phyloP scores from a whole-genome alignment of 2,113 vertebrate species.

The Heterotis niloticus region DNA sequence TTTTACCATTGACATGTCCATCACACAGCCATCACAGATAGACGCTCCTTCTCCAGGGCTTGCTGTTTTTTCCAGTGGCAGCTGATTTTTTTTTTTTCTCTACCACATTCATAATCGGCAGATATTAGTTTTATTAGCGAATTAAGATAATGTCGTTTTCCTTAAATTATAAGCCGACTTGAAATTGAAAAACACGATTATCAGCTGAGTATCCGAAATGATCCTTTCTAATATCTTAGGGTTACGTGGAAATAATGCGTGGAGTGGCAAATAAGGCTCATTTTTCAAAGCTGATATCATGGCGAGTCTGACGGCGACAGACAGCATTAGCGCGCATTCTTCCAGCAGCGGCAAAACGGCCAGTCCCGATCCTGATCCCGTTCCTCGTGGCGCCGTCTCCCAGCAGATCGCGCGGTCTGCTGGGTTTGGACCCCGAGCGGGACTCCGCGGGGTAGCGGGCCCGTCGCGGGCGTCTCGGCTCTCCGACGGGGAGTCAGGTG shows the following conservation, averaged over 20 bases:
- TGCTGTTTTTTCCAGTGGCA: neutral
- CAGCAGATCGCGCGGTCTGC: neutral
- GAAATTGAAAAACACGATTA: neutral
- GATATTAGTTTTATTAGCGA: slow-evolving; percentile 1
- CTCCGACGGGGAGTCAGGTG: slow-evolving; percentile 35
- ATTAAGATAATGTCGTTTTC: slow-evolving; percentile 1
- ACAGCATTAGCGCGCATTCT: neutral
- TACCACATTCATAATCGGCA: neutral
- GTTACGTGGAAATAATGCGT: neutral
- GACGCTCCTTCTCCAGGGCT: too few species aligned
- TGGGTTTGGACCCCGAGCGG: slow-evolving; percentile 10
- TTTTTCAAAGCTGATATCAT: neutral
- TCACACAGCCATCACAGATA: too few species aligned
- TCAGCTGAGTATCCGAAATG: neutral
- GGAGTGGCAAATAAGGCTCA: neutral
- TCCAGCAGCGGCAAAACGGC: neutral
- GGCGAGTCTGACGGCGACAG: neutral
- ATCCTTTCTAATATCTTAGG: neutral
- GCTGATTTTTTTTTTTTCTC: neutral
- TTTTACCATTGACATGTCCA: too few species aligned
- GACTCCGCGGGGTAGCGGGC: neutral
- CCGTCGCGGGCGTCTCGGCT: slow-evolving; percentile 8
- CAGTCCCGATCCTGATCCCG: neutral
- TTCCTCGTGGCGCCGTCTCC: neutral
- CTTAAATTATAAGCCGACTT: neutral